Evolutionary conservation across 2,113 vertebrate species (phyloP), one percentile per base, ranked within the genome.

Genomic region (Monopterus albus): DNA sequence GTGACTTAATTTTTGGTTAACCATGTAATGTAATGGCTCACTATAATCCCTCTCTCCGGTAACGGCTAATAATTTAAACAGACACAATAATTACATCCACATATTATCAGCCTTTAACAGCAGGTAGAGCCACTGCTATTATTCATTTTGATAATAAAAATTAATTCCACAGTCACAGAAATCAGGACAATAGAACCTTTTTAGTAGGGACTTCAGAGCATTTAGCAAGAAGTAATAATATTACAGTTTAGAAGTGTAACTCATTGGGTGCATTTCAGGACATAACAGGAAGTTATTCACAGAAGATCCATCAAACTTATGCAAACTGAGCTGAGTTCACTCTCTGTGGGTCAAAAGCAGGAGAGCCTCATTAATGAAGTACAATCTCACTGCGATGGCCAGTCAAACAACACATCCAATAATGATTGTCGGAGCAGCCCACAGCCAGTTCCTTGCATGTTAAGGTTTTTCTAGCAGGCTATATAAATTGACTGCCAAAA

Each of bases 401-500:
- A 67, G 74, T 85, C 86, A 63, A 79, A 78, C 83, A 80, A 83
- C 79, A 81, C 79, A 73, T 91, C 72, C 29, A 70, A 49, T 79
- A 89, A 84, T 43, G 61, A 88, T 65, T 0, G 35, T 70, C 82
- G 85, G 79, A 87, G 64, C 15, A 1, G 23, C 23, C 49, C 14
- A 51, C 51, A 75, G 74, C 72, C 21, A 1, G 17, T 75, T 81
- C 47, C 52, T 65, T 47, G 35, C 8, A 20, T 71, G 85, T 84
- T 47, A 78, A 58, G 65, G 63, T 51, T 59, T 85, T 70, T 71
- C 59, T 75, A 79, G 80, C 72, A 76, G 69, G 68, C 74, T 47
- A 20, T 83, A 80, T 75, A 86, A 83, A 77, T 33, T 1, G 7
- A 50, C 79, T 72, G 88, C 87, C 86, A 90, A 80, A 87, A 79